Base-by-base conservation (phyloP, 2,888 invertebrate species). In the Timema podura region DNA sequence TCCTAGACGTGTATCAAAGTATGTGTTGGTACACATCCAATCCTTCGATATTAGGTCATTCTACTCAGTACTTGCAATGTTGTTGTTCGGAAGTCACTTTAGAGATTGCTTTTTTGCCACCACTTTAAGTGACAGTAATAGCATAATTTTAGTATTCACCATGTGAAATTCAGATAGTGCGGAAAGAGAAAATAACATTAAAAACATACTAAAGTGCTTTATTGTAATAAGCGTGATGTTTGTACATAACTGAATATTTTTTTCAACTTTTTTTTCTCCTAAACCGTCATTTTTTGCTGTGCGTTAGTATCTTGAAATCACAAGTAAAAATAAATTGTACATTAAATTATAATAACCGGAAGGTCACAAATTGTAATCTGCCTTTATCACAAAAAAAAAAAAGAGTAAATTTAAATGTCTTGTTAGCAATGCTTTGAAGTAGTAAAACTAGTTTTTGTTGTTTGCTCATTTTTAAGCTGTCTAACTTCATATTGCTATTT, bases 391-490 rank as follows among this genome's bases (percentile, higher is more conserved):
- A 30, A 30, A 30, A 30, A 30, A 30, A 30, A 30, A 30, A 30
- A 30, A 30, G 30, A 30, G 30, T 30, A 30, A 30, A 30, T 30
- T 76, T 77, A 77, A 76, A 77, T 76, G 72, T 75, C 73, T 74
- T 75, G 74, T 76, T 76, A 77, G 76, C 75, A 76, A 76, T 76
- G 76, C 76, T 71, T 78, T 78, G 76, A 78, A 75, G 75, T 30
- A 30, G 30, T 30, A 30, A 70, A 77, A 65, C 30, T 72, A 79
- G 78, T 79, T 79, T 79, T 79, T 79, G 79, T 78, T 77, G 70
- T 72, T 74, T 74, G 71, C 74, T 74, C 74, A 73, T 73, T 72
- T 72, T 51, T 70, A 71, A 71, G 68, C 65, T 10, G n/a, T 65
- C 30, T 30, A 30, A 30, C 30, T 30, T 30, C 30, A 30, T 30